These are phyloP conservation scores for Alethe castanea DNA, from an alignment of 2,113 vertebrate genomes.

Conservation along the genomic window DNA sequence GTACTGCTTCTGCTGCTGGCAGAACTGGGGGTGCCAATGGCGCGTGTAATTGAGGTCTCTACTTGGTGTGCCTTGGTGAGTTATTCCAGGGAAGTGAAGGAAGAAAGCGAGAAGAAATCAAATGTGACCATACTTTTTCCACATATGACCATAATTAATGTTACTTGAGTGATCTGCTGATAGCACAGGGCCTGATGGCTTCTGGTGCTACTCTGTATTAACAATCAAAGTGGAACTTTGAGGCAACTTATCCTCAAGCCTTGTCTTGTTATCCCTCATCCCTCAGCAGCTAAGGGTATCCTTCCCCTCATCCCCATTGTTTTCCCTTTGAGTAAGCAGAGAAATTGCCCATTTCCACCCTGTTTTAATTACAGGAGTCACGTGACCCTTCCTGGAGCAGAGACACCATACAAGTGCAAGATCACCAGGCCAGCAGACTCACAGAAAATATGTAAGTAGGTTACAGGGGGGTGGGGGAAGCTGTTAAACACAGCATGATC, in stretches of 20 bases:
- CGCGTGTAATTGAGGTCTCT: not conserved
- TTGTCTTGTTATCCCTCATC: not conserved
- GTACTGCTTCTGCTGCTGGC: not conserved
- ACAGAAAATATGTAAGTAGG: constrained; percentile 25
- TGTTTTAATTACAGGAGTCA: constrained; percentile 14
- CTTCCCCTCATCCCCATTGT: not conserved
- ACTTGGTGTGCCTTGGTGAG: not conserved
- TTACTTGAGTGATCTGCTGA: not conserved
- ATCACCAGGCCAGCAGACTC: not conserved
- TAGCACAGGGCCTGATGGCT: not conserved
- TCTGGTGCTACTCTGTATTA: not conserved
- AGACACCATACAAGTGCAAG: not conserved
- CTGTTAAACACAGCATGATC: not conserved
- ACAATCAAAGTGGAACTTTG: not conserved
- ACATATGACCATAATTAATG: not conserved
- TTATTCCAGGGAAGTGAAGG: not conserved
- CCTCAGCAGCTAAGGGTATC: not conserved
- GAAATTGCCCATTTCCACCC: not conserved
- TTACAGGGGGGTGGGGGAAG: not conserved
- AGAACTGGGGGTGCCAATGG: not conserved
- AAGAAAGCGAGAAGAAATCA: not conserved
- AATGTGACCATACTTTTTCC: not conserved
- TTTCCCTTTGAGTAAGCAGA: not conserved
- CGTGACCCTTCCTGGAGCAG: not conserved
- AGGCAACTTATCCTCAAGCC: not conserved